Evolutionary conservation across 2,113 vertebrate genomes (phyloP), one percentile per base, ranked within the genome.

Genomic region (Hiodon tergisus): DNA sequence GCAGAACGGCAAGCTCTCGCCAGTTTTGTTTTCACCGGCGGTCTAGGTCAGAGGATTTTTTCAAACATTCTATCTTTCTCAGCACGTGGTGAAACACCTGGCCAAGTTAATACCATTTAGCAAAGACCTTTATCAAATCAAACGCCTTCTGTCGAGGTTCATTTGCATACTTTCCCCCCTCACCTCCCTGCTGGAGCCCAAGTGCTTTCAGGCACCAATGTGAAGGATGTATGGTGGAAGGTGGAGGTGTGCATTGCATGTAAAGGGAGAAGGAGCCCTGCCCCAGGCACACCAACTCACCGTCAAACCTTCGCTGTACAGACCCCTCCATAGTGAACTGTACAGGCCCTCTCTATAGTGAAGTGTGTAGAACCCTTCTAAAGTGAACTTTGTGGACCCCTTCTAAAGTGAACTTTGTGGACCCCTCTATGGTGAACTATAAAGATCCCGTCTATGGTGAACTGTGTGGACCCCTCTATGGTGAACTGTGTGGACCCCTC

Each of bases 21-120:
- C 31, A 31, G 31, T 31, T 31, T 31, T 31, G 31, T 31, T 31
- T 31, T 31, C 31, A 31, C 31, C 2, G 31, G 31, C 31, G 31
- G 31, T 31, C 31, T 31, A 31, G 31, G 31, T 31, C 31, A 31
- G 31, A 31, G 31, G 31, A 31, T 31, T 31, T 31, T 31, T 31
- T 31, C 31, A 31, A 31, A 31, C 31, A 0, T 31, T 31, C 60
- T 48, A 55, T 31, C 60, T n/a, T 47, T 17, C 76, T 80, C 82
- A 79, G 81, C 69, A 78, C 78, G 80, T 80, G 60, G 69, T 50
- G 79, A 77, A 83, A 81, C 81, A 78, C 78, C 85, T 75, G 79
- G 77, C 78, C 74, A 58, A 80, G 80, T 80, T 86, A 85, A 87
- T 82, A 78, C 67, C 81, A 84, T 87, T 86, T 82, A 88, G 84